Percentiles rank a stretch among this genome's conserved stretches.
Evolutionary conservation across 1,140 invertebrate species (phyloP).

Genomic region (Mycetomoellerius zeteki): DNA sequence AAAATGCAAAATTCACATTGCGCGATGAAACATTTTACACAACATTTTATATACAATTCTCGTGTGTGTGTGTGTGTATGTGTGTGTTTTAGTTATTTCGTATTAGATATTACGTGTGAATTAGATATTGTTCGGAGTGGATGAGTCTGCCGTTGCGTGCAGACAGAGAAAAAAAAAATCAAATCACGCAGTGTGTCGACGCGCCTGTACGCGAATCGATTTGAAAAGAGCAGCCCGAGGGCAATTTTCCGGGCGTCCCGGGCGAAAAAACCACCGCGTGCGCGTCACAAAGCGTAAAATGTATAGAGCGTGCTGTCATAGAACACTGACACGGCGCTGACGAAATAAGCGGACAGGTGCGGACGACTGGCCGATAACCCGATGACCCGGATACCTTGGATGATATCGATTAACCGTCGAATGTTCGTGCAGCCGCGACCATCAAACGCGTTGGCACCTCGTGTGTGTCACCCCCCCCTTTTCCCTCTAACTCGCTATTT

Average conservation of each 20-base stretch:
- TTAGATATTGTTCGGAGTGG: slow-evolving; percentile 9
- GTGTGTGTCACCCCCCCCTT: not conserved
- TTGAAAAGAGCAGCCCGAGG: slow-evolving; percentile 37
- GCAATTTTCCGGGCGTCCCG: slow-evolving; percentile 54
- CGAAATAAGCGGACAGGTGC: slow-evolving; percentile 63
- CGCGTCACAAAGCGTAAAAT: slow-evolving; percentile 37
- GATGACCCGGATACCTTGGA: slow-evolving; percentile 69
- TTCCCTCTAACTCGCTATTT: not conserved
- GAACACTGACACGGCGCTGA: slow-evolving; percentile 29
- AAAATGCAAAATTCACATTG: not conserved
- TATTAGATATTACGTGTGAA: not conserved
- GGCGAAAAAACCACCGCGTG: slow-evolving; percentile 33
- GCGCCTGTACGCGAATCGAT: not conserved
- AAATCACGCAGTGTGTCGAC: slow-evolving; percentile 1
- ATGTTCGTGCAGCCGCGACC: slow-evolving; percentile 55
- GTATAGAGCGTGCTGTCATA: slow-evolving; percentile 30
- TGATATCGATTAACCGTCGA: slow-evolving; percentile 71
- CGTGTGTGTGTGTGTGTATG: no score
- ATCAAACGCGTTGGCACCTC: slow-evolving; percentile 40
- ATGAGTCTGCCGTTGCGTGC: not conserved
- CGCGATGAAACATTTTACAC: not conserved
- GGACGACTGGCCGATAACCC: slow-evolving; percentile 64
- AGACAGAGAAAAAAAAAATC: not conserved
- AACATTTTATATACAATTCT: not conserved
- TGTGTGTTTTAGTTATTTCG: not conserved